A percentile compares a stretch with the other conserved stretches of the same genome.
Evolutionary conservation across 2,113 vertebrate species (phyloP).

Genomic region (Pycnonotus jocosus): DNA sequence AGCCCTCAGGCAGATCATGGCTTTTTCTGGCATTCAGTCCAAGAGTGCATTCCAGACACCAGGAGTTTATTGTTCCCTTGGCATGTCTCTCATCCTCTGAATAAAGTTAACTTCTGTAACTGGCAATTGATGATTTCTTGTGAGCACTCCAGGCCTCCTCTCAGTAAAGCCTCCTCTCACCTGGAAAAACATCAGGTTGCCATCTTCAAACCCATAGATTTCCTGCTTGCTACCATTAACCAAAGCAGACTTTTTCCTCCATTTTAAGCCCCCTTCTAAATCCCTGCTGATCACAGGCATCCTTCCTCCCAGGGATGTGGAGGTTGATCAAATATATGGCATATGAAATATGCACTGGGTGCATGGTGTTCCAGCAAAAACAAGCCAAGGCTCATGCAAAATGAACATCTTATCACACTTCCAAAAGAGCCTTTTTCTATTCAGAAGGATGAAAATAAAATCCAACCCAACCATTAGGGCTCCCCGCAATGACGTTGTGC

Average conservation of each 20-base stretch:
- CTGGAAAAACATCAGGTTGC: neutral
- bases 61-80: neutral
- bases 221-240: neutral
- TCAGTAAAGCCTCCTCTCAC: neutral
- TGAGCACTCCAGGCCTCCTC: neutral
- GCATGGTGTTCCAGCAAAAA: neutral
- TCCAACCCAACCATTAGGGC: neutral
- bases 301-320: neutral
- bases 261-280: neutral
- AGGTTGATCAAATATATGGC: neutral
- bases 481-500: neutral
- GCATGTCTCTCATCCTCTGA: neutral
- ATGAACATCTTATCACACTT: neutral
- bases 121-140: neutral
- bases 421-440: neutral
- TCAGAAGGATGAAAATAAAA: neutral
- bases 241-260: neutral
- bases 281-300: neutral
- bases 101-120: constrained; percentile 14
- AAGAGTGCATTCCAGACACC: constrained; percentile 15
- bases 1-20: neutral
- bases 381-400: neutral
- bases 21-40: constrained; percentile 2
- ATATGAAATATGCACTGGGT: neutral
- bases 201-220: neutral